Conservation (phyloP, 2,113 vertebrate species). For the Setophaga coronata region DNA sequence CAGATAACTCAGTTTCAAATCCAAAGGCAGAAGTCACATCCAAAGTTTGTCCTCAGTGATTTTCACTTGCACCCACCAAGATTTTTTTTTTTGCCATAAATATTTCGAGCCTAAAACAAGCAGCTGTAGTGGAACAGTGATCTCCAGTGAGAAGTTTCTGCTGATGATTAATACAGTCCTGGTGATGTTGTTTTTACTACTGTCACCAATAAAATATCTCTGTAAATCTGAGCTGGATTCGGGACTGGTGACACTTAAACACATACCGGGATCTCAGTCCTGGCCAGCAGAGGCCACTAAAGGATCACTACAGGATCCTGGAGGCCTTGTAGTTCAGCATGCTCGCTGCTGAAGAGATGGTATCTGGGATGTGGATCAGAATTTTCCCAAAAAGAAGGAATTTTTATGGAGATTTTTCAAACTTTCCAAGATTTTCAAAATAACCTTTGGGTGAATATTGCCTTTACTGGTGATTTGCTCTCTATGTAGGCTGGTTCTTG, state of each 20-base stretch:
- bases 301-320: background rate
- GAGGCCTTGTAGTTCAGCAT: background rate
- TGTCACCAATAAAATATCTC: background rate
- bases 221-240: background rate
- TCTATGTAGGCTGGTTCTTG: background rate
- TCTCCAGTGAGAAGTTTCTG: background rate
- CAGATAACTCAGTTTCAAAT: background rate
- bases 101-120: background rate
- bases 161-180: background rate
- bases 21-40: background rate
- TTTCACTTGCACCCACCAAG: background rate
- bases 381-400: background rate
- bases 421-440: background rate
- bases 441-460: background rate
- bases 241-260: background rate
- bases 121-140: background rate
- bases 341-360: background rate
- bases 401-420: background rate
- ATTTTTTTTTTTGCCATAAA: background rate
- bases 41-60: background rate
- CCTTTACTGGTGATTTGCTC: background rate
- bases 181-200: background rate
- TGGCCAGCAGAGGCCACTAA: slow-evolving; percentile 41
- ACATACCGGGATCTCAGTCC: background rate
- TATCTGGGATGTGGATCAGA: background rate